Percentiles rank a stretch among this genome's conserved stretches.
These are phyloP conservation scores for Acanthococcus lagerstroemiae DNA, from an alignment of 2,888 invertebrate species.

Conservation along the genomic window DNA sequence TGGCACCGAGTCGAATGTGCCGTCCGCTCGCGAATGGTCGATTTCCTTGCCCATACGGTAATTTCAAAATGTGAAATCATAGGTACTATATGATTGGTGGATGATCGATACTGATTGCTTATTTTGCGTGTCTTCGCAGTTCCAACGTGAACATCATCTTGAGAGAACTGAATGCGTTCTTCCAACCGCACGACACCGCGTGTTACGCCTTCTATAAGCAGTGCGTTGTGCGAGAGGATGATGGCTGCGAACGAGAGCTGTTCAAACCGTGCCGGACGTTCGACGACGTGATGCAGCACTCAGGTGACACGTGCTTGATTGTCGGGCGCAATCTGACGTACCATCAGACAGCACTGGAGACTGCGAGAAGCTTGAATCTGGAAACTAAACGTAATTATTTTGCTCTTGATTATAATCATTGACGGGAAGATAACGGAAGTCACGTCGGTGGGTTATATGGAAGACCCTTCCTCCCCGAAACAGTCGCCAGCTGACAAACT, in stretches of 20 bases:
- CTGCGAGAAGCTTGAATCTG: neutral
- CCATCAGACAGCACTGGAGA: neutral
- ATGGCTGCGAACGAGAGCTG: too few relatives aligned
- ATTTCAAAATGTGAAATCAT: too few relatives aligned
- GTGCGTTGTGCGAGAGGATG: neutral
- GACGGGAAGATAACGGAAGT: too few relatives aligned
- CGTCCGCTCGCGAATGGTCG: slow-evolving; percentile 6
- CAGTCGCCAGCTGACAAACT: too few relatives aligned
- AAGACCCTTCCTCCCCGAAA: too few relatives aligned
- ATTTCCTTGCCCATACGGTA: slow-evolving; percentile 11
- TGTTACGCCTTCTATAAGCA: slow-evolving; percentile 20
- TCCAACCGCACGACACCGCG: slow-evolving; percentile 33
- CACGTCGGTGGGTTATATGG: too few relatives aligned
- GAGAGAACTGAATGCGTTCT: slow-evolving; percentile 40
- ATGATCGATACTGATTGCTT: neutral
- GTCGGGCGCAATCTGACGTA: slow-evolving; percentile 44
- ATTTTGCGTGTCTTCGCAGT: slow-evolving; percentile 36
- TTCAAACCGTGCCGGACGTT: slow-evolving; percentile 6
- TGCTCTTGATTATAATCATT: too few relatives aligned
- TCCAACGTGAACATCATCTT: slow-evolving; percentile 43
- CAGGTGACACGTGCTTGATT: slow-evolving; percentile 41
- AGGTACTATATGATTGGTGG: too few relatives aligned
- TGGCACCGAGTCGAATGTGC: slow-evolving; percentile 14
- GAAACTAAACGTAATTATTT: too few relatives aligned
- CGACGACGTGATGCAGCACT: slow-evolving; percentile 5